Conservation (phyloP, 2,797 vertebrate species). For the Phalloptychus januarius region DNA sequence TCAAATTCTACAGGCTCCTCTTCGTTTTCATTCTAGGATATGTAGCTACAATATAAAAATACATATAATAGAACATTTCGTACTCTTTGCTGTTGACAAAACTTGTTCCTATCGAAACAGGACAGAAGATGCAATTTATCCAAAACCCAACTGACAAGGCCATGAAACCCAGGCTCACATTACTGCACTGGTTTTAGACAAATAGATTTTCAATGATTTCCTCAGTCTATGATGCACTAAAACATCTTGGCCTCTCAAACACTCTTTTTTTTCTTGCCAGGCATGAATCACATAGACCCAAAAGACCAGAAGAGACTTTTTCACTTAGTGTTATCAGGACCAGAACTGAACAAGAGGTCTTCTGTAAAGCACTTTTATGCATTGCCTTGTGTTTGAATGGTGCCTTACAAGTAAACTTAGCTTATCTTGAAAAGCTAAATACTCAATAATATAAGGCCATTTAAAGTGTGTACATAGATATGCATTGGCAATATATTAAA, state of each 20-base stretch:
- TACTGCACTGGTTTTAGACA: not conserved
- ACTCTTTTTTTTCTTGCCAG: not conserved
- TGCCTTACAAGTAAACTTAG: not conserved
- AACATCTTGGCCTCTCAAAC: not conserved
- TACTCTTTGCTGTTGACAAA: not conserved
- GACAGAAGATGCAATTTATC: not conserved
- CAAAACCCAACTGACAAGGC: not conserved
- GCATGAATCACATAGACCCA: not conserved
- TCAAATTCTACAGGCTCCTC: not conserved
- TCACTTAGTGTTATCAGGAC: not conserved
- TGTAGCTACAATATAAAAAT: not conserved
- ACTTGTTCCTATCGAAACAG: too few species aligned
- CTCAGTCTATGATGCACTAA: not conserved
- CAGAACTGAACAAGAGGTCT: not conserved
- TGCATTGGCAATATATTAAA: not conserved
- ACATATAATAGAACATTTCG: not conserved
- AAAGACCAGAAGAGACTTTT: not conserved
- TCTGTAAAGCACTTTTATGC: not conserved
- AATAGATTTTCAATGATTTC: not conserved
- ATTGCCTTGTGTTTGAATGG: not conserved
- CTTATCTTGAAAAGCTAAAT: not conserved
- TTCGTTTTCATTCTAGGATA: not conserved
- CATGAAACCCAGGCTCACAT: not conserved
- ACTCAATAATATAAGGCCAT: not conserved
- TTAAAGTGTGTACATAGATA: not conserved